Percentiles rank a stretch among this genome's conserved stretches.
These are phyloP conservation scores for Synanthedon tipuliformis DNA, from an alignment of 2,888 invertebrate species.

Conservation along the genomic window DNA sequence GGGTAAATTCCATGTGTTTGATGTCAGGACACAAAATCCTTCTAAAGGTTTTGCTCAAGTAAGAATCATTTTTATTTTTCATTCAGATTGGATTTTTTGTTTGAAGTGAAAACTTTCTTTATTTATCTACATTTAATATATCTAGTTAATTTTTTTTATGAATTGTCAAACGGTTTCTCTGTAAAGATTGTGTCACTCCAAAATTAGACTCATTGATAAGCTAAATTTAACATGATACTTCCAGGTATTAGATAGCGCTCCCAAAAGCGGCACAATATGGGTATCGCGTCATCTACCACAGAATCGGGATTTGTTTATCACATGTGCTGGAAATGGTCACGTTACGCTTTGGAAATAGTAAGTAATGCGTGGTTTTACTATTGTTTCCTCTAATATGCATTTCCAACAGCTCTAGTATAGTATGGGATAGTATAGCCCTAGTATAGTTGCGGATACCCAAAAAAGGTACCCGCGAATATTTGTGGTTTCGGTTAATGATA, in stretches of 20 bases:
- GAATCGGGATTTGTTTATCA: conserved; percentile 92
- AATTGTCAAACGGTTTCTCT: too few relatives aligned
- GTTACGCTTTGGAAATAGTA: conserved; percentile 96
- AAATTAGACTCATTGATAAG: too few relatives aligned
- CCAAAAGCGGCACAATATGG: conserved; percentile 87
- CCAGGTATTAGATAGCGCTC: conserved; percentile 51
- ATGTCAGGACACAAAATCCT: conserved; percentile 88
- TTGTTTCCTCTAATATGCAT: neutral
- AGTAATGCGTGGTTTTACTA: conserved; percentile 23
- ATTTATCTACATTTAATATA: neutral
- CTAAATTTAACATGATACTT: neutral
- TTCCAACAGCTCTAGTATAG: neutral
- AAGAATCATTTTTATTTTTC: conserved; percentile 15
- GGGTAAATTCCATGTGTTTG: conserved; percentile 89
- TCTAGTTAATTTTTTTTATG: too few relatives aligned
- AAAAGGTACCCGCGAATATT: too few relatives aligned
- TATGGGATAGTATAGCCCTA: too few relatives aligned
- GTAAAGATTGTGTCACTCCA: too few relatives aligned
- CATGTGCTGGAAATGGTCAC: conserved; percentile 92
- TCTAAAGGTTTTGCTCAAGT: conserved; percentile 85
- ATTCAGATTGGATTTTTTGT: too few relatives aligned
- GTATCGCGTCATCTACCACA: conserved; percentile 89
- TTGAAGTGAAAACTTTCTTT: neutral
- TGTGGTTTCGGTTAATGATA: too few relatives aligned
- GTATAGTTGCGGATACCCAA: too few relatives aligned